Evolutionary conservation across 2,888 invertebrate species (phyloP), one percentile per base, ranked within the genome.

Genomic region (Torymus auratus): DNA sequence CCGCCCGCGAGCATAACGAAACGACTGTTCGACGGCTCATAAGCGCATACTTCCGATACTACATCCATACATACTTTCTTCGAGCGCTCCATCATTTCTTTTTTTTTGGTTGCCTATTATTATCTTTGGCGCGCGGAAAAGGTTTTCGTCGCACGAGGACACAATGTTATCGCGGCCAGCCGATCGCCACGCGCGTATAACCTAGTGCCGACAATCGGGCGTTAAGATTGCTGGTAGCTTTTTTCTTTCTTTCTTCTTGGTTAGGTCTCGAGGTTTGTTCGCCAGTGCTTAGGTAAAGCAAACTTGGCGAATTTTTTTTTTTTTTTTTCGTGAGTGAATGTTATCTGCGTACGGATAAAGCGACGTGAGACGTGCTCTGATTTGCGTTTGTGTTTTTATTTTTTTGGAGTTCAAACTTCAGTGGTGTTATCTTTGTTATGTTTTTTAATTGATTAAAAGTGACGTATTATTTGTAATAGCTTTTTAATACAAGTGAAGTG

Each of bases 41-140:
- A 85, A 85, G 83, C 72, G 23, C 13, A 12, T 23, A 84, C 82
- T 84, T 85, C 85, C 85, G 85, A 84, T 83, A 83, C 81, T 81
- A 84, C 83, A 82, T 7, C 5, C 7, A 10, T 7, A 78, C 60
- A 80, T 3, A 65, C 52, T 80, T 83, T 82, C 60, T 55, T 78
- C 15, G 41, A 17, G 1, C 28, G 28, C 11, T 60, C n/a, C 10
- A 23, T 58, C 5, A 17, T 55, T 20, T 74, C 13, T 74, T 2
- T 58, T 41, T 7, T 17, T 28, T 2, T 20, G n/a, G 15, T 5
- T 52, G 15, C 2, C 7, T 4, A 7, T 56, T 17, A 74, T 65
- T 74, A 67, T 75, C 74, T 75, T 67, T 75, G 58, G 58, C n/a
- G 13, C 13, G 20, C 15, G 23, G 58, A 20, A 64, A 61, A 50